A percentile compares a stretch with the other conserved stretches of the same genome.
Conservation (phyloP, 2,888 invertebrate genomes). For the Pseudeuparius sepicola region DNA sequence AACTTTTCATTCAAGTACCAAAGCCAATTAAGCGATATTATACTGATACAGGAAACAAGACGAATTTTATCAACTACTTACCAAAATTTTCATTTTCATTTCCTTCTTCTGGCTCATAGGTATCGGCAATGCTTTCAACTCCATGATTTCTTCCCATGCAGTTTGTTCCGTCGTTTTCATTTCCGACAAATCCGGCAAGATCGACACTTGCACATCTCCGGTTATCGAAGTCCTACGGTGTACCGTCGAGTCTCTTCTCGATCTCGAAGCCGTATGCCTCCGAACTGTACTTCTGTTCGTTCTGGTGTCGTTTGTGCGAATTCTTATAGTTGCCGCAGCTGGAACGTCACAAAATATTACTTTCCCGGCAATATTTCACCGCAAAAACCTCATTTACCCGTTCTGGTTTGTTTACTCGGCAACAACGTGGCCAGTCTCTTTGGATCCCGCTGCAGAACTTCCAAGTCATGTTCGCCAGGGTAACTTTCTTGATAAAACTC, state of each 20-base stretch:
- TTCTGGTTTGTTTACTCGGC: slow-evolving; percentile 70
- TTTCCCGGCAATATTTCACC: slow-evolving; percentile 6
- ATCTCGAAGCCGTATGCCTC: slow-evolving; percentile 46
- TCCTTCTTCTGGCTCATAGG: slow-evolving; percentile 75
- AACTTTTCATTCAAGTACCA: no score
- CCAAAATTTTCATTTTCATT: slow-evolving; percentile 68
- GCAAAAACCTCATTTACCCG: slow-evolving; percentile 50
- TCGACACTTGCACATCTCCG: slow-evolving; percentile 62
- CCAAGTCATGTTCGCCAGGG: slow-evolving; percentile 55
- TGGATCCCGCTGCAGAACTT: slow-evolving; percentile 61
- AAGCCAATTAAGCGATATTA: no score
- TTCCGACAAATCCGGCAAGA: slow-evolving; percentile 76
- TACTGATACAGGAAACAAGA: no score
- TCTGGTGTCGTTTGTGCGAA: slow-evolving; percentile 49
- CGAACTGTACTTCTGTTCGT: slow-evolving; percentile 43
- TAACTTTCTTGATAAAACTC: slow-evolving; percentile 82
- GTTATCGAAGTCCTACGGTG: slow-evolving; percentile 43
- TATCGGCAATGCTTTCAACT: slow-evolving; percentile 74
- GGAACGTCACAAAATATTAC: slow-evolving; percentile 15
- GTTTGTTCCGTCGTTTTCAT: slow-evolving; percentile 68
- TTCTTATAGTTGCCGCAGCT: slow-evolving; percentile 58
- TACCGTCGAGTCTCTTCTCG: slow-evolving; percentile 44
- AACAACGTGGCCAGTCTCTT: slow-evolving; percentile 65
- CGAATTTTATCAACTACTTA: no score
- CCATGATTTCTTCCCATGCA: slow-evolving; percentile 79